These are phyloP conservation scores for Aviceda subcristata DNA, from an alignment of 2,113 vertebrate species.

Conservation along the genomic window DNA sequence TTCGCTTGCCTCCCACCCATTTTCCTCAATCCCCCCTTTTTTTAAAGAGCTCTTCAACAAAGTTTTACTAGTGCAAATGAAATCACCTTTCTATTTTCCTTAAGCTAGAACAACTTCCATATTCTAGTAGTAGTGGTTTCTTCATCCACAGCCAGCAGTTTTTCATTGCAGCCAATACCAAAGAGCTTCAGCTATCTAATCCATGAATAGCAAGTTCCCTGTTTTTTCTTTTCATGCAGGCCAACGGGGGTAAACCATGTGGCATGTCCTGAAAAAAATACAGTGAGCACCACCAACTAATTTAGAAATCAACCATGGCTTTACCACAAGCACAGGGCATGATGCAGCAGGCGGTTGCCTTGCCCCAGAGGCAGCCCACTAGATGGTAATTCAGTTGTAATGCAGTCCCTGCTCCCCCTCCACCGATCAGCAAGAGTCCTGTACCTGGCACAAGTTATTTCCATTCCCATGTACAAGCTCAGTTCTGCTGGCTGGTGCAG, in stretches of 20 bases:
- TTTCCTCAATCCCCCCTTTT: not conserved
- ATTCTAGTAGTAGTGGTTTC: not conserved
- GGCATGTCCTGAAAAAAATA: not conserved
- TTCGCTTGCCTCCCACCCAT: not conserved
- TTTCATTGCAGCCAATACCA: not conserved
- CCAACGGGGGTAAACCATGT: accelerated
- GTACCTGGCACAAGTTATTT: not conserved
- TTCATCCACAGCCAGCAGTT: not conserved
- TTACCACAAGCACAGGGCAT: not conserved
- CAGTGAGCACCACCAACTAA: not conserved
- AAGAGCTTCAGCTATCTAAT: not conserved
- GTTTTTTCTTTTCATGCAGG: not conserved
- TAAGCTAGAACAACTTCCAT: not conserved
- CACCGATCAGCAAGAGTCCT: not conserved
- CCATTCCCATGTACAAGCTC: not conserved
- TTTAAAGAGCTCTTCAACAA: not conserved
- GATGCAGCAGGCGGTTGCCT: not conserved
- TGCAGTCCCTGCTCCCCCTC: not conserved
- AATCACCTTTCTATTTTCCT: not conserved
- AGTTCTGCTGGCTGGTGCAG: not conserved
- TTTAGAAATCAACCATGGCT: not conserved
- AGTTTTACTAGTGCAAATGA: not conserved
- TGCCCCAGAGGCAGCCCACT: not conserved
- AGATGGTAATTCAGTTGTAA: not conserved
- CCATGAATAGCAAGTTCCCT: not conserved